Evolutionary conservation across 2,113 vertebrate genomes (phyloP).

Genomic region (Anser brachyrhynchus): DNA sequence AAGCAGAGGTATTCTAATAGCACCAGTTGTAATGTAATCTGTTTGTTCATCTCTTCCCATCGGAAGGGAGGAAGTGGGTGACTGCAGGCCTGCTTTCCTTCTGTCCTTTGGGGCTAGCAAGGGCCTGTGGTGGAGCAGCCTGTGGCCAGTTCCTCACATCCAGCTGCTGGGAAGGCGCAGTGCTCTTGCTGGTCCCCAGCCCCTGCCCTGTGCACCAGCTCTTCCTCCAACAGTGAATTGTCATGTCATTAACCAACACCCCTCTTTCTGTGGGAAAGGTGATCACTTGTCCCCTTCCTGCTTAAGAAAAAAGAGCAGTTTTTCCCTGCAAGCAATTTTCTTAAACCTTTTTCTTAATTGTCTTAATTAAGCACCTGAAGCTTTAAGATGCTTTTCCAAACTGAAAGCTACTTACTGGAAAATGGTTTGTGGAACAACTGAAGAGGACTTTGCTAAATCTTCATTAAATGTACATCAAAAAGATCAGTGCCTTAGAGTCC

Average conservation of each 20-base stretch:
- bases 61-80: not conserved
- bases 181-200: not conserved
- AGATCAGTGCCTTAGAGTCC: not conserved
- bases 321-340: not conserved
- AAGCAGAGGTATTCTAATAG: not conserved
- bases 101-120: not conserved
- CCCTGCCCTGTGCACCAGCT: not conserved
- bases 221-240: not conserved
- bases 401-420: not conserved
- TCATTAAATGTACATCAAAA: not conserved
- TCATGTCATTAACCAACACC: not conserved
- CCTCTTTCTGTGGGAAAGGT: not conserved
- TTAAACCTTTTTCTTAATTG: not conserved
- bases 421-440: not conserved
- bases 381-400: not conserved
- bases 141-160: not conserved
- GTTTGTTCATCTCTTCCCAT: not conserved
- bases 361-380: not conserved
- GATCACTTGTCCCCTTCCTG: not conserved
- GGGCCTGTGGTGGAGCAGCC: not conserved
- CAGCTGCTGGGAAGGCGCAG: not conserved
- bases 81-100: not conserved
- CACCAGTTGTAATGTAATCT: not conserved
- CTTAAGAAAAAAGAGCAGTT: not conserved
- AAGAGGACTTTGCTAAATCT: not conserved